Conservation (phyloP, 2,888 invertebrate species). For the Arenicola marina region DNA sequence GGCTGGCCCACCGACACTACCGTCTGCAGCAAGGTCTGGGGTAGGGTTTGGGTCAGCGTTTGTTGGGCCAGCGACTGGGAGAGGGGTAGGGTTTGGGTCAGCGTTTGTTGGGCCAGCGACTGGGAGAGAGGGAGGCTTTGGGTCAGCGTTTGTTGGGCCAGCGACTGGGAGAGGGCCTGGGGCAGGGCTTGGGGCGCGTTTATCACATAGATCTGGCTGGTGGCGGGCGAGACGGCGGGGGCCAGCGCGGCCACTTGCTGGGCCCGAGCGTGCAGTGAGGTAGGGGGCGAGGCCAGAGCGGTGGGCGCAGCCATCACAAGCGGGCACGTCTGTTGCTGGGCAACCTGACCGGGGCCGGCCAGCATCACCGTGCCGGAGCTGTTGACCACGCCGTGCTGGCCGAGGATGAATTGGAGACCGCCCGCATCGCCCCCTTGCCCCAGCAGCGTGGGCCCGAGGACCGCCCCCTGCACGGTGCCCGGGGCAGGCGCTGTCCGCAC, state of each 20-base stretch:
- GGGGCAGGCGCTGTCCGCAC: no score
- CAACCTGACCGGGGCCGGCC: no score
- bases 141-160: neutral
- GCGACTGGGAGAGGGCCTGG: neutral
- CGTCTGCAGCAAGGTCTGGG: neutral
- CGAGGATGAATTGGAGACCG: no score
- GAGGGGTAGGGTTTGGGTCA: neutral
- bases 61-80: neutral
- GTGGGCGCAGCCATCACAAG: neutral
- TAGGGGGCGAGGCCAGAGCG: neutral
- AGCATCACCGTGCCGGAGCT: no score
- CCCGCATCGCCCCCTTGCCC: no score
- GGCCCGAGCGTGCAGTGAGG: neutral
- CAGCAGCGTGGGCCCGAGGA: no score
- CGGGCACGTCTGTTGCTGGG: no score
- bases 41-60: neutral
- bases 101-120: conserved; percentile 1
- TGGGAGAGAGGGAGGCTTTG: neutral
- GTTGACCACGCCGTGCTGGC: no score
- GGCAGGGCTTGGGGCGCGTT: neutral
- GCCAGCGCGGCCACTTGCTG: no score
- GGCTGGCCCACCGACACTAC: no score
- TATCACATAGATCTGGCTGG: neutral
- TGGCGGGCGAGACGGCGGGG: neutral
- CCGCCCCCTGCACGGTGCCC: no score